phyloP scores from a whole-genome alignment of 1,140 invertebrate species.

The Megalonaias nervosa region DNA sequence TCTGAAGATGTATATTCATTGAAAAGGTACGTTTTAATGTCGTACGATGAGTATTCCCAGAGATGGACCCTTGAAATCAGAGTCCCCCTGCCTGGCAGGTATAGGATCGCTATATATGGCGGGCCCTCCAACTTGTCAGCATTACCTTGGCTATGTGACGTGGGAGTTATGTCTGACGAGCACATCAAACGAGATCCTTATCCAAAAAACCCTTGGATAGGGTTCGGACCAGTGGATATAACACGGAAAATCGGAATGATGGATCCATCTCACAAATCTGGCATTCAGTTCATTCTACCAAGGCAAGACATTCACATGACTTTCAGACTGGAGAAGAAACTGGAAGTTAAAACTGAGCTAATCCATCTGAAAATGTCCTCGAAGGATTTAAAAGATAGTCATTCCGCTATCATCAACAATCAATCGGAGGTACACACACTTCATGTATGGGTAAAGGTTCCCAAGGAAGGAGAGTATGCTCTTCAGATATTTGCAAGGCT shows the following conservation, averaged over 20 bases:
- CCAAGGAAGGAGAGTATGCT: constrained; percentile 24
- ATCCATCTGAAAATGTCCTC: constrained; percentile 7
- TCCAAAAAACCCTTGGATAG: constrained; percentile 26
- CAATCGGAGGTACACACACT: constrained; percentile 16
- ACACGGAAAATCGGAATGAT: constrained; percentile 20
- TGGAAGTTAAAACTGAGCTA: constrained; percentile 12
- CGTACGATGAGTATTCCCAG: constrained; percentile 8
- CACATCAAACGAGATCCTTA: constrained; percentile 7
- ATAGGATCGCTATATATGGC: constrained; percentile 30
- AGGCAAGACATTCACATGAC: constrained; percentile 21
- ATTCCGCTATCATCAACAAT: constrained; percentile 20
- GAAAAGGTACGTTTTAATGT: constrained; percentile 17
- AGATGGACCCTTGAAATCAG: constrained; percentile 22
- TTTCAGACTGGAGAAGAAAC: constrained; percentile 11
- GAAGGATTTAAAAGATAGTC: constrained; percentile 20
- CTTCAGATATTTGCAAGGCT: constrained; percentile 12
- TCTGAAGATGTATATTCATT: constrained; percentile 10
- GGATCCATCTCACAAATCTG: constrained; percentile 24
- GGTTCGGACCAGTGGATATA: constrained; percentile 27
- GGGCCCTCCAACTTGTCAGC: not conserved
- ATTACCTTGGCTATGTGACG: constrained; percentile 27
- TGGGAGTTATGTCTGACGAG: constrained; percentile 16
- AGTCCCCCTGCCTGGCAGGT: constrained; percentile 23
- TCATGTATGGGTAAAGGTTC: constrained; percentile 14
- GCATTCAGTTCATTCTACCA: constrained; percentile 25